Evolutionary conservation across 2,797 vertebrate species (phyloP), one percentile per base, ranked within the genome.

Genomic region (Dromococcyx pavoninus): DNA sequence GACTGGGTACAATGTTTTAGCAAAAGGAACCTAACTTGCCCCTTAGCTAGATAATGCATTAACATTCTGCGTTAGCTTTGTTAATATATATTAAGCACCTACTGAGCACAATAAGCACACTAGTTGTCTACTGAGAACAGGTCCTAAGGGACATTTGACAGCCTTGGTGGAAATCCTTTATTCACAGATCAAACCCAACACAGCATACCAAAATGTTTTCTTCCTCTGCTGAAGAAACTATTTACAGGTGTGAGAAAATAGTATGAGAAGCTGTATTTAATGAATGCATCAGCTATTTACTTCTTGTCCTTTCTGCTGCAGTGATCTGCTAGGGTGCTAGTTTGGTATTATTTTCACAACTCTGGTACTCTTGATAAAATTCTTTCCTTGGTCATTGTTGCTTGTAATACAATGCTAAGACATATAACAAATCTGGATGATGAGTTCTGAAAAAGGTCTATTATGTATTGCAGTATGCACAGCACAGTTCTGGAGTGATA

Each of bases 401-500:
- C n/a, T 89, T 80, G 57, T 23, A 41, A 28, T 51, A n/a, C 43
- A 78, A 84, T 66, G 61, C 17, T 5, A 32, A 61, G 25, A 48
- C 32, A 9, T 61, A 17, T 51, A 25, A 61, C 17, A 74, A 84
- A 85, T 60, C 46, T 74, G 8, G 53, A 62, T 75, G 33, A 50
- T 44, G 44, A 60, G 23, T 61, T 87, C 77, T 96, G 35, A 78
- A 44, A 70, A 73, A 66, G 50, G 5, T 13, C 0, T 0, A 4
- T 87, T 94, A 28, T 83, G 50, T 91, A 61, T 96, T 97, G 35
- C 95, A 98, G 98, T 98, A 98, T 94, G 96, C 98, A 1, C 88
- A 25, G 50, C 97, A 98, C 30, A 98, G 98, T 72, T 97, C 96
- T 51, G 98, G 98, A 15, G 96, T 97, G 64, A 95, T 98, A 80